Base-by-base conservation (phyloP, 2,888 invertebrate genomes). In the Idaea straminata region DNA sequence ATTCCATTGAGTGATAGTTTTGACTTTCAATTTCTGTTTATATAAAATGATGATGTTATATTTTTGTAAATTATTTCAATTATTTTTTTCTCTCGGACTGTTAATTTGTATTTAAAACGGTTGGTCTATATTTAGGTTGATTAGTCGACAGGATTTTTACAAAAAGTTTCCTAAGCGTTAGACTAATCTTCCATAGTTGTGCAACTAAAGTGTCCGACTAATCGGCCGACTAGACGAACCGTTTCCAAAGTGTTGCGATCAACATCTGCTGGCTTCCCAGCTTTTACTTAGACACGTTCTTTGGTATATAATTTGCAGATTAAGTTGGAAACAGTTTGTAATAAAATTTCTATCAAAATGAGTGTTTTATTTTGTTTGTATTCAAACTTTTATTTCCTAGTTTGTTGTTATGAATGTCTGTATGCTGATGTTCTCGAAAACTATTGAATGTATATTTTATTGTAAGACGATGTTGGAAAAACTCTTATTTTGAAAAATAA, bases 331-430 rank as follows among this genome's bases (percentile, higher is more conserved):
- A 88, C 83, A 86, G 85, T 92, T 92, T 92, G 88, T 90, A 92
- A 92, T 91, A 91, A 92, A 92, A 91, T 91, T 91, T 92, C 86
- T 91, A 92, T 84, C 83, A 87, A 89, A 88, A 83, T 82, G 71
- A 64, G 67, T 69, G 81, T 86, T 87, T 87, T 74, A 80, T 78
- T 86, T 77, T 16, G 36, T 7, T 47, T 10, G 47, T 13, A 7
- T 47, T 47, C 5, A 4, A 59, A 58, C 47, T 15, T 25, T 58
- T 60, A 15, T 62, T 36, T 61, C 25, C 35, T 15, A n/a, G 15
- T n/a, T 16, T n/a, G 38, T 25, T 25, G 25, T 25, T 25, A 25
- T n/a, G n/a, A n/a, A n/a, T n/a, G n/a, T n/a, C n/a, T n/a, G n/a
- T n/a, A n/a, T n/a, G n/a, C n/a, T n/a, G 25, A 25, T 25, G 25